Evolutionary conservation across 2,797 vertebrate genomes (phyloP).

Genomic region (Lemur catta): DNA sequence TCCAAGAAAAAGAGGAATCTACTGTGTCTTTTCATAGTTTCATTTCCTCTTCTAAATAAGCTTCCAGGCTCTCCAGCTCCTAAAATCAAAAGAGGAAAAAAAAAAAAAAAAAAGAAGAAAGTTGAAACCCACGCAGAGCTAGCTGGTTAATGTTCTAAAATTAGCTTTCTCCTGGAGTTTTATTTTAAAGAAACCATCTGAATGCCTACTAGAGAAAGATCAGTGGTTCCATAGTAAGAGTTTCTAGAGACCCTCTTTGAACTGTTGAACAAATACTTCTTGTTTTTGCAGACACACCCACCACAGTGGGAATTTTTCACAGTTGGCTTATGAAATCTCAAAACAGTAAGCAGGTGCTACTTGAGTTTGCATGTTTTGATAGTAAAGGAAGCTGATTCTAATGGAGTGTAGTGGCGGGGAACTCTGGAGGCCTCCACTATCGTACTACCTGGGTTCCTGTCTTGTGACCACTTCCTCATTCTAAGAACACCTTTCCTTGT

Average conservation of each 20-base stretch:
- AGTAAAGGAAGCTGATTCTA: neutral
- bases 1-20: constrained; percentile 39
- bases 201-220: constrained; percentile 15
- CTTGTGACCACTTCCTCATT: neutral
- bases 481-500: neutral
- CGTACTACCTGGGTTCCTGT: neutral
- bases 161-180: constrained; percentile 53
- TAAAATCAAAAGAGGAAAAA: constrained; percentile 43
- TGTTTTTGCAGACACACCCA: neutral
- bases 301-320: neutral
- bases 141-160: constrained; percentile 63
- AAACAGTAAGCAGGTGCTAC: neutral
- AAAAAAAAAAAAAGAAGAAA: constrained; percentile 47
- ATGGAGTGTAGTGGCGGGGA: neutral
- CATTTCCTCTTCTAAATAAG: constrained; percentile 67
- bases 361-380: neutral
- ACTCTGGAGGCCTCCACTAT: neutral
- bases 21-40: constrained; percentile 48
- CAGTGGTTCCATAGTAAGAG: constrained; percentile 8
- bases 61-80: constrained; percentile 34
- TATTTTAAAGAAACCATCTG: constrained; percentile 56
- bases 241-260: constrained; percentile 21
- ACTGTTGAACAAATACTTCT: neutral
- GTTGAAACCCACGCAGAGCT: constrained; percentile 53
- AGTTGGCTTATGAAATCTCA: neutral